Evolutionary conservation across 2,888 invertebrate species (phyloP), one percentile per base, ranked within the genome.

Genomic region (Leptinotarsa tumamoca): DNA sequence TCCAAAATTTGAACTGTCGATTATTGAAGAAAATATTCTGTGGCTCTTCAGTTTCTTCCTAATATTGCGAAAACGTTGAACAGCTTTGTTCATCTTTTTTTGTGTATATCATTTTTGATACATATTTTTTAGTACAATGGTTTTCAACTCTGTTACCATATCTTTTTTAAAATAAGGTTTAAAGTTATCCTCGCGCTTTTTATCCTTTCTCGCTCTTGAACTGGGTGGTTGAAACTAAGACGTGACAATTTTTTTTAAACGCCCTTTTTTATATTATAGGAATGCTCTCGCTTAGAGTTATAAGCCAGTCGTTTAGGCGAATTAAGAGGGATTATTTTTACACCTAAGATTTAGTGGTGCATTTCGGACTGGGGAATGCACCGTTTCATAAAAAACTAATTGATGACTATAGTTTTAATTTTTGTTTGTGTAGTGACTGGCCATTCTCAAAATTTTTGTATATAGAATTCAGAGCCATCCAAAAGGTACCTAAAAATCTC

Each of bases 121-220:
- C 75, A 78, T 78, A 72, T 66, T 61, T 77, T 83, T 82, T 85
- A 87, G 86, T 87, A 87, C 86, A 86, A 86, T 86, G 84, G 83
- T 86, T 86, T 86, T 86, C 84, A 85, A 85, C 85, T 86, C 87
- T 87, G 87, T 87, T 87, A 87, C 87, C 87, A 87, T 85, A 81
- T 82, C 83, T 83, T 84, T 83, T 83, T 79, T 82, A 4, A 58
- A 81, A 83, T 71, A 76, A 73, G 52, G 54, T 63, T 54, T 27
- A 56, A 63, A 50, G 23, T 74, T 79, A 75, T 75, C 73, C 75
- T 58, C 75, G 43, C 43, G 43, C 54, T 70, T 18, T 71, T 61
- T 21, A 18, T 18, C 17, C 52, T 63, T 18, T 27, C 21, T 54
- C 43, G 18, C 17, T 54, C 18, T 54, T 54, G 18, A 18, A 7